phyloP scores from a whole-genome alignment of 2,797 vertebrate genomes.

The Menidia menidia region DNA sequence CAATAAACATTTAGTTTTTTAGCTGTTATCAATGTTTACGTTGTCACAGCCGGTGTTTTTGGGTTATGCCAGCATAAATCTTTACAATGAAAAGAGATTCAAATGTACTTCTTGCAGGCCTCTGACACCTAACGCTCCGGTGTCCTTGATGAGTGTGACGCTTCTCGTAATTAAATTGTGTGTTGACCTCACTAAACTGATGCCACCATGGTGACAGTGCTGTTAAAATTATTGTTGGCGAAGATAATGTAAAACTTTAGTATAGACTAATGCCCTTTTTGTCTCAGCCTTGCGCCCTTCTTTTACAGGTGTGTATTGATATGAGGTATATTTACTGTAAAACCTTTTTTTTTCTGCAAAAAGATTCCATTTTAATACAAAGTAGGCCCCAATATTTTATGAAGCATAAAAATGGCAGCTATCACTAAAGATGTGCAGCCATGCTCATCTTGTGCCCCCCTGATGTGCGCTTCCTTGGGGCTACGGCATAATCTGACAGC shows the following conservation, averaged over 20 bases:
- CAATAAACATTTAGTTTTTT: too few relatives aligned
- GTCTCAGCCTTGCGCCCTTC: constrained; percentile 15
- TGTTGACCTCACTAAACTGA: constrained; percentile 63
- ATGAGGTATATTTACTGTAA: neutral
- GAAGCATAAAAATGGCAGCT: neutral
- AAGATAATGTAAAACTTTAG: constrained; percentile 59
- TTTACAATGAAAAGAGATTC: constrained; percentile 46
- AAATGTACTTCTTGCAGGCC: constrained; percentile 40
- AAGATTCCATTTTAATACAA: constrained; percentile 1
- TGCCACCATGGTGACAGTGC: constrained; percentile 57
- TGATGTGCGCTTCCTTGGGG: constrained; percentile 45
- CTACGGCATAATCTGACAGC: constrained; percentile 68
- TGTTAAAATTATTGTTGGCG: constrained; percentile 53
- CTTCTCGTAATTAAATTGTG: constrained; percentile 74
- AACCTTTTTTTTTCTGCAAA: neutral
- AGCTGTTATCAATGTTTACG: neutral
- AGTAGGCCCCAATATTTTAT: neutral
- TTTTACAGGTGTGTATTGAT: too few relatives aligned
- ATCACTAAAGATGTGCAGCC: constrained; percentile 18
- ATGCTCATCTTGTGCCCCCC: constrained; percentile 6
- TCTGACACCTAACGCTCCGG: constrained; percentile 55
- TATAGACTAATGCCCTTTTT: constrained; percentile 44
- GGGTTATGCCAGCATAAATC: constrained; percentile 44
- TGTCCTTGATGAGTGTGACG: constrained; percentile 57
- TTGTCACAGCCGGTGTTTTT: constrained; percentile 8